Evolutionary conservation across 1,140 invertebrate genomes (phyloP).

Genomic region (Oncopeltus fasciatus): DNA sequence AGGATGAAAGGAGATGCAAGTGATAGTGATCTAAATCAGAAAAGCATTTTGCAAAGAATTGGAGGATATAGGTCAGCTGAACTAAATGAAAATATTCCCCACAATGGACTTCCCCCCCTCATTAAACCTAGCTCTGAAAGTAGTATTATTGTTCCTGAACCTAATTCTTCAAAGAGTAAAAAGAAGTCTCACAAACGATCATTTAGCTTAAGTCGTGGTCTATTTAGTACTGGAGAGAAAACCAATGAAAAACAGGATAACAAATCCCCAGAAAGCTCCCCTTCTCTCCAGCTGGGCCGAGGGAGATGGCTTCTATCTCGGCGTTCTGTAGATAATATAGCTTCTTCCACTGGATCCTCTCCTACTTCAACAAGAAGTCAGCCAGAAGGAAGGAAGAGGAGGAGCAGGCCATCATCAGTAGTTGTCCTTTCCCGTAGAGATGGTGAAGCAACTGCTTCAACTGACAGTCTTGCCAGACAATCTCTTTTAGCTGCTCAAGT

Average conservation of each 20-base stretch:
- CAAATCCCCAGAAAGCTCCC: constrained; percentile 16
- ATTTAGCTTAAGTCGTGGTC: constrained; percentile 20
- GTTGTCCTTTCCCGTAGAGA: constrained; percentile 12
- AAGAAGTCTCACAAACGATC: constrained; percentile 20
- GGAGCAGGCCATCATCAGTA: constrained; percentile 19
- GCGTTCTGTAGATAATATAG: constrained; percentile 24
- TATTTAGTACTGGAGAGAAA: constrained; percentile 13
- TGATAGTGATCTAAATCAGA: constrained; percentile 12
- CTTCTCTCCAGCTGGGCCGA: constrained; percentile 2
- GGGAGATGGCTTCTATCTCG: constrained; percentile 14
- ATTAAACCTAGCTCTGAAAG: constrained; percentile 12
- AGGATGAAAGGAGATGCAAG: constrained; percentile 11
- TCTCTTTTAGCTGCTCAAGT: constrained; percentile 60
- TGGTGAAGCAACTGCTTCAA: constrained; percentile 33
- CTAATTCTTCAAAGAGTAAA: not conserved
- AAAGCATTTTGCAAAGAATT: constrained; percentile 14
- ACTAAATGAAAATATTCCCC: constrained; percentile 25
- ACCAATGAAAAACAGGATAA: constrained; percentile 11
- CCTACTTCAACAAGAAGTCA: constrained; percentile 17
- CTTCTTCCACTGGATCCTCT: constrained; percentile 21
- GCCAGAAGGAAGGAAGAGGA: constrained; percentile 15
- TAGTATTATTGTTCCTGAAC: not conserved
- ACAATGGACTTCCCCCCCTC: not conserved
- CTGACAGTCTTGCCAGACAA: constrained; percentile 54
- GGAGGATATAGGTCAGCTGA: constrained; percentile 24